Percentiles rank a stretch among this genome's conserved stretches.
These are phyloP conservation scores for Acanthosepion pharaonis DNA, from an alignment of 2,888 invertebrate species.

Conservation along the genomic window DNA sequence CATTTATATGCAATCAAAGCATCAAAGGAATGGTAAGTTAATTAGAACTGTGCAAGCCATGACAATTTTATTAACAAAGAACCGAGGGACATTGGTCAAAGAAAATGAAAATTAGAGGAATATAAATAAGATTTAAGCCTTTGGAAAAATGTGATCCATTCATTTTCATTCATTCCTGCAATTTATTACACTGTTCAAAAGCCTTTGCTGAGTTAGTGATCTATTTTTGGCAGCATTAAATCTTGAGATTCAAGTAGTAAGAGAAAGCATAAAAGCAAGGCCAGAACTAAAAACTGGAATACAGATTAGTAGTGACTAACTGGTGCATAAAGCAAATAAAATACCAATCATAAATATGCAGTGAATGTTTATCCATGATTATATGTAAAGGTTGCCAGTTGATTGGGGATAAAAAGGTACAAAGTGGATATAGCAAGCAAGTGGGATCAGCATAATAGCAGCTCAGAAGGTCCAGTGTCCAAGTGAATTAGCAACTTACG, in stretches of 20 bases:
- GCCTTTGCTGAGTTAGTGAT: background rate
- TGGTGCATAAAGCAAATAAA: background rate
- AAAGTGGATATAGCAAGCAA: background rate
- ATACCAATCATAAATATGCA: background rate
- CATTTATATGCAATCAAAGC: too few species aligned
- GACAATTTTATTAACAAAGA: too few species aligned
- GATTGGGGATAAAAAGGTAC: background rate
- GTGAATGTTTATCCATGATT: background rate
- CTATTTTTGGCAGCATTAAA: too few species aligned
- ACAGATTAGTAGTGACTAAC: background rate
- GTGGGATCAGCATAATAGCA: background rate
- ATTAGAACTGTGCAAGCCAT: too few species aligned
- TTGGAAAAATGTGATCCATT: background rate
- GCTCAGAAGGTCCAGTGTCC: background rate
- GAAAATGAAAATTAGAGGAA: background rate
- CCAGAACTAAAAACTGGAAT: background rate
- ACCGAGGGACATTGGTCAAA: too few species aligned
- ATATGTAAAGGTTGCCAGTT: background rate
- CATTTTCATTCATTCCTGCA: background rate
- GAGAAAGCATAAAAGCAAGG: background rate
- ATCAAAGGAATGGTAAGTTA: too few species aligned
- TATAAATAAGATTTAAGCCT: background rate
- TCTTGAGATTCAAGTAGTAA: background rate
- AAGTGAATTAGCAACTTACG: background rate
- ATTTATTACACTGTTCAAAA: too few species aligned